Evolutionary conservation across 2,113 vertebrate genomes (phyloP).

Genomic region (Forbesichthys agassizii): DNA sequence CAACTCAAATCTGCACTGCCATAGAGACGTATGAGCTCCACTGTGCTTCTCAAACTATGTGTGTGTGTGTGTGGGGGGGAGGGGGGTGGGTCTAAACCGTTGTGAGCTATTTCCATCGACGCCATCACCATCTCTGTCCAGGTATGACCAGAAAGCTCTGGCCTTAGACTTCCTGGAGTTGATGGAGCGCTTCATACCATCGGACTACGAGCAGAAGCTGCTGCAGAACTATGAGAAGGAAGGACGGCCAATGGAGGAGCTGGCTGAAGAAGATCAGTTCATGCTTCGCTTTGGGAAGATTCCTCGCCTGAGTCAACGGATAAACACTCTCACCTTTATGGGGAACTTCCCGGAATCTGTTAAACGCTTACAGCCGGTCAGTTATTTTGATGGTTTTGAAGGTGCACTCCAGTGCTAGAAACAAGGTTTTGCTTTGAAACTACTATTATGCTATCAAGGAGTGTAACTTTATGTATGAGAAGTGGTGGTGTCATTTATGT

Average conservation of each 20-base stretch:
- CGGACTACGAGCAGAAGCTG: slow-evolving; percentile 86
- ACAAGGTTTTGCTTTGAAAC: not conserved
- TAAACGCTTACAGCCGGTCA: slow-evolving; percentile 89
- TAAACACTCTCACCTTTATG: slow-evolving; percentile 93
- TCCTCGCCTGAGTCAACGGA: slow-evolving; percentile 84
- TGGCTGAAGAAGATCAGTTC: slow-evolving; percentile 88
- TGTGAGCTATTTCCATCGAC: not conserved
- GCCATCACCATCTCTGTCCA: slow-evolving; percentile 46
- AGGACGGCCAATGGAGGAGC: slow-evolving; percentile 80
- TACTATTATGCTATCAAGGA: not conserved
- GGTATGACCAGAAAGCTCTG: slow-evolving; percentile 87
- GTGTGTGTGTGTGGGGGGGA: not conserved
- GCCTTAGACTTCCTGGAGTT: slow-evolving; percentile 93
- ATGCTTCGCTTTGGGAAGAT: slow-evolving; percentile 91
- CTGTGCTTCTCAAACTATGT: not conserved
- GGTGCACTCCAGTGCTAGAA: not conserved
- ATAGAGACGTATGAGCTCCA: slow-evolving; percentile 84
- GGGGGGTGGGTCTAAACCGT: not conserved
- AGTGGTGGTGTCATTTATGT: not conserved
- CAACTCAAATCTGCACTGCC: slow-evolving; percentile 86
- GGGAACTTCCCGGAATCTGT: slow-evolving; percentile 88
- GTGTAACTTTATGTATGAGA: too few relatives aligned
- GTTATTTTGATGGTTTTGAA: slow-evolving; percentile 8
- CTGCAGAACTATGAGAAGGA: slow-evolving; percentile 89
- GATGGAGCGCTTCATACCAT: slow-evolving; percentile 89